Base-by-base conservation (phyloP, 2,797 vertebrate species). In the Bovichtus diacanthus region DNA sequence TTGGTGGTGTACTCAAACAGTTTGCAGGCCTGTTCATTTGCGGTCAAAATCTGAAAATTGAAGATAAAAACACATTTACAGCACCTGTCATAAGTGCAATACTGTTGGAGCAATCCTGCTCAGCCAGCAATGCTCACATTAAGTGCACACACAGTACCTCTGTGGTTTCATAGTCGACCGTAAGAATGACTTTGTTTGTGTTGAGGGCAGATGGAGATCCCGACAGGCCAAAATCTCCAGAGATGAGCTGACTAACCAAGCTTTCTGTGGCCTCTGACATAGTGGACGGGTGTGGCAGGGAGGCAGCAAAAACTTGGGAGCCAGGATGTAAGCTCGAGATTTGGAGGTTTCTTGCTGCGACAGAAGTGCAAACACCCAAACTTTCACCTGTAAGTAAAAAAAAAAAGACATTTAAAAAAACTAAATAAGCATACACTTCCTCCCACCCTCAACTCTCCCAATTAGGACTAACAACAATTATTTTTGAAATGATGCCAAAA, bases 11-110 rank as follows among this genome's bases (percentile, higher is more conserved):
- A 96, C 49, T 96, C 96, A 86, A 99, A 95, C 54, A 99, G 86
- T 65, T 90, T 95, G 90, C 95, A 96, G 5, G 97, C 97, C 89
- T 93, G 93, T 70, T 97, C 94, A 55, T 97, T 98, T 73, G 95
- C 96, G 69, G 97, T 95, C 21, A 97, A 81, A 90, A 99, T 95
- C 98, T 98, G 74, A 19, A 83, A 61, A 68, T 65, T 38, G 0
- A 65, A 56, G 15, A 34, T 36, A 46, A 64, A n/a, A 62, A 63
- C 3, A 41, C 8, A 58, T 58, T 43, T 11, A 51, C 3, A 55
- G 6, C 6, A 3, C 16, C 34, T 19, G 4, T 18, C 43, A 3
- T 9, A 38, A 3, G 12, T 27, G 1, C 44, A 27, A 15, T 27
- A 18, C 0, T n/a, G 6, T 31, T 58, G 49, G n/a, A 41, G 8